Evolutionary conservation across 30 jellyfish, hydroid and myxozoan species (phyloP), one percentile per base, ranked within the genome.

Genomic region (Sanderia malayensis): DNA sequence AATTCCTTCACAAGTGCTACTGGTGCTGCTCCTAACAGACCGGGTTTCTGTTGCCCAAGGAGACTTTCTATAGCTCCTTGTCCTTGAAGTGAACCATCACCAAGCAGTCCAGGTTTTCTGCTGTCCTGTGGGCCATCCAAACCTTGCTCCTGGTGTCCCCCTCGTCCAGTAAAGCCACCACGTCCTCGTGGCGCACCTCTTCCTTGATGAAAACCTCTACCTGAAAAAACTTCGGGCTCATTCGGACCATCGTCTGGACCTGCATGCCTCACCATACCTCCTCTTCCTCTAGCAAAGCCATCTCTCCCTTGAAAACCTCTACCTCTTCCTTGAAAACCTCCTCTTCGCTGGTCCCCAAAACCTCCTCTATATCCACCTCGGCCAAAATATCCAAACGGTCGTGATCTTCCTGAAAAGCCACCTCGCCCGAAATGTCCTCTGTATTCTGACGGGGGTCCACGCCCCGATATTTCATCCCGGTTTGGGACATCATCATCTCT

Each of bases 181-280:
- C 86, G 67, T 24, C 58, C 52, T 25, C 57, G 25, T 74, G 86
- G 61, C n/a, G 88, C 72, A 44, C 88, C 88, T 29, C 88, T 76
- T 23, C 73, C 64, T n/a, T n/a, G n/a, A n/a, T n/a, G n/a, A n/a
- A n/a, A n/a, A n/a, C n/a, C n/a, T n/a, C n/a, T n/a, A n/a, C n/a
- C n/a, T n/a, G n/a, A n/a, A n/a, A n/a, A n/a, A n/a, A n/a, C n/a
- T n/a, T n/a, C n/a, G n/a, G n/a, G n/a, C n/a, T n/a, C n/a, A n/a
- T n/a, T n/a, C n/a, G n/a, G n/a, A n/a, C n/a, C n/a, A n/a, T n/a
- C n/a, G n/a, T n/a, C n/a, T n/a, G n/a, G n/a, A n/a, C n/a, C n/a
- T n/a, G n/a, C n/a, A n/a, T n/a, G n/a, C n/a, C n/a, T n/a, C n/a
- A n/a, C n/a, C n/a, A n/a, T n/a, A n/a, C n/a, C n/a, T n/a, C n/a